Percentiles rank a stretch among this genome's conserved stretches.
phyloP scores from a whole-genome alignment of 1,140 invertebrate genomes.

The Orchestia grillus region DNA sequence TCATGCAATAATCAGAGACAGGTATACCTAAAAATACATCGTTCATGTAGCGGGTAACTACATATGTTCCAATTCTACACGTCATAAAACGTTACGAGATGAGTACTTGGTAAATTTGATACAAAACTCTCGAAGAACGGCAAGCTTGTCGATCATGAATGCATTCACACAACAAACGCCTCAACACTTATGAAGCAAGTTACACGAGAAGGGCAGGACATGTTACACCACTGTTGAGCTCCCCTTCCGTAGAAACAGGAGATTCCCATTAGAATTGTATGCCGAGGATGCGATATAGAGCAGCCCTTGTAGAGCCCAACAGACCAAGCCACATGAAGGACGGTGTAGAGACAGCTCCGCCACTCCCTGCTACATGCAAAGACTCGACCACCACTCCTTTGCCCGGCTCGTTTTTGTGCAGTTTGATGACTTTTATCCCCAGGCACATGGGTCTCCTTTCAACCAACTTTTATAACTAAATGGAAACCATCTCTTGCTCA shows the following conservation, averaged over 20 bases:
- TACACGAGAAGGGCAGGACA: neutral
- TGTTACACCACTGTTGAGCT: neutral
- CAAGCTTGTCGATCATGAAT: neutral
- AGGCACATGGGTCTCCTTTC: neutral
- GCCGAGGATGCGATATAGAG: neutral
- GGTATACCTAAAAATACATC: too few relatives aligned
- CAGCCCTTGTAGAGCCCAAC: neutral
- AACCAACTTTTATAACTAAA: neutral
- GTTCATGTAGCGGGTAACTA: too few relatives aligned
- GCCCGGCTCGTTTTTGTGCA: neutral
- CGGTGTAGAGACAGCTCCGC: neutral
- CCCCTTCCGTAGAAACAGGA: conserved; percentile 8
- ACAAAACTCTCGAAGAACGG: neutral
- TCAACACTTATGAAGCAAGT: neutral
- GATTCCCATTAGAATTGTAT: conserved; percentile 48
- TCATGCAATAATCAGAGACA: too few relatives aligned
- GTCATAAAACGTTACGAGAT: neutral
- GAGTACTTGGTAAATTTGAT: neutral
- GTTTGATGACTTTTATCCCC: neutral
- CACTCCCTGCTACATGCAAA: neutral
- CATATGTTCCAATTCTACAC: neutral
- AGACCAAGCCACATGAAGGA: neutral
- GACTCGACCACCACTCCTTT: neutral
- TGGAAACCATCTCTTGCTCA: neutral
- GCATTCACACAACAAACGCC: neutral